Conservation (phyloP, 1,140 invertebrate genomes). For the Aethina tumida region DNA sequence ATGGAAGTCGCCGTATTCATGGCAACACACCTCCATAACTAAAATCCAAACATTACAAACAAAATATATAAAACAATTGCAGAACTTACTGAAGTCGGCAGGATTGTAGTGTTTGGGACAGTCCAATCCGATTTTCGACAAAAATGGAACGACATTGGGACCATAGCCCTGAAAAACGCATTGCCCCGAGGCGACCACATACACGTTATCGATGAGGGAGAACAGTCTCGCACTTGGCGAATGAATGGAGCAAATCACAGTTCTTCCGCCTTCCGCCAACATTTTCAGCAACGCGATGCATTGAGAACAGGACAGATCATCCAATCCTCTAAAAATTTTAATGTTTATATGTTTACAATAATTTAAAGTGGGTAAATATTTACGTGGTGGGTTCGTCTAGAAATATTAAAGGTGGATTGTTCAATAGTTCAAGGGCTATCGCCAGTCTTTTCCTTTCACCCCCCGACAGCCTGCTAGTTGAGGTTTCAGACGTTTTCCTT, state of each 20-base stretch:
- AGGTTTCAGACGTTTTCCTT: constrained; percentile 52
- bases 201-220: constrained; percentile 66
- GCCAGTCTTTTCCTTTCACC: constrained; percentile 87
- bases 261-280: constrained; percentile 69
- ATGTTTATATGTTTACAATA: neutral
- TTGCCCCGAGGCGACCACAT: constrained; percentile 60
- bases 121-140: constrained; percentile 51
- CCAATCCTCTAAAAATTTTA: constrained; percentile 51
- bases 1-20: constrained; percentile 59
- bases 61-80: neutral
- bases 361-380: constrained; percentile 24
- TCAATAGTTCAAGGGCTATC: constrained; percentile 85
- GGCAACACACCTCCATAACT: constrained; percentile 70
- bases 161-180: constrained; percentile 64
- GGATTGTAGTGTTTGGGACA: constrained; percentile 73
- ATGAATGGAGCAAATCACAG: constrained; percentile 85
- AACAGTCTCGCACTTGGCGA: constrained; percentile 78
- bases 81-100: constrained; percentile 66
- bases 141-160: constrained; percentile 56
- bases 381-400: constrained; percentile 77
- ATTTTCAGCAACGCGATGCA: constrained; percentile 64
- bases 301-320: constrained; percentile 65
- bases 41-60: constrained; percentile 26
- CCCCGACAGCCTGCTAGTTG: constrained; percentile 68
- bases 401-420: constrained; percentile 89